Base-by-base conservation (phyloP, 2,888 invertebrate genomes). In the Melieria crassipennis region DNA sequence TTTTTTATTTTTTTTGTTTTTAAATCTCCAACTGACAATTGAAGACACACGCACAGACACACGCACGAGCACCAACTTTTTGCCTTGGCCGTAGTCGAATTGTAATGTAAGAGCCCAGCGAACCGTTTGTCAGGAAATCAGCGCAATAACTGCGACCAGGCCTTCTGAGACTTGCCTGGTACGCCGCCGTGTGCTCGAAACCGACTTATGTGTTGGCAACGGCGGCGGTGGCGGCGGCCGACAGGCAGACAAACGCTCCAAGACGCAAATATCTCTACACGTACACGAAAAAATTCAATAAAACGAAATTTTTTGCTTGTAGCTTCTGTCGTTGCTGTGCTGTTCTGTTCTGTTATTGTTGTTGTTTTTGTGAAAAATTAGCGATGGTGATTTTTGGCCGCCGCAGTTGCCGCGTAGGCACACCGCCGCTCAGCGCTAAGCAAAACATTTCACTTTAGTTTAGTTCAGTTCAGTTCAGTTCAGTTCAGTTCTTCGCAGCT, bases 61-160 rank as follows among this genome's bases (percentile, higher is more conserved):
- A 64, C 42, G 11, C 9, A 43, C 57, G 45, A 52, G 42, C 47
- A 4, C 46, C 7, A n/a, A 16, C 16, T 43, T 11, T 58, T 58
- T 58, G 30, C n/a, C 42, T 5, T 58, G 58, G 61, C 7, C 50
- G 46, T 67, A 45, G n/a, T 50, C 13, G 10, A 61, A 50, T 67
- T 61, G 58, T 58, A 66, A 66, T 58, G 57, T 58, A 43, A 62
- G 62, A 62, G 62, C 69, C 56, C 62, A 74, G 70, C 75, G 76
- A 77, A 78, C 78, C 76, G 78, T 62, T 73, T 74, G 74, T 72
- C 71, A 76, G 75, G 75, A 78, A 77, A 72, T 75, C 75, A 73
- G 74, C 77, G 76, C 75, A 73, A 74, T 73, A 75, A 78, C 78
- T 78, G 77, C 73, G 75, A 72, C 73, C 30, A 30, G 73, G 62